phyloP scores from a whole-genome alignment of 2,888 invertebrate species.

The Sesamia inferens region DNA sequence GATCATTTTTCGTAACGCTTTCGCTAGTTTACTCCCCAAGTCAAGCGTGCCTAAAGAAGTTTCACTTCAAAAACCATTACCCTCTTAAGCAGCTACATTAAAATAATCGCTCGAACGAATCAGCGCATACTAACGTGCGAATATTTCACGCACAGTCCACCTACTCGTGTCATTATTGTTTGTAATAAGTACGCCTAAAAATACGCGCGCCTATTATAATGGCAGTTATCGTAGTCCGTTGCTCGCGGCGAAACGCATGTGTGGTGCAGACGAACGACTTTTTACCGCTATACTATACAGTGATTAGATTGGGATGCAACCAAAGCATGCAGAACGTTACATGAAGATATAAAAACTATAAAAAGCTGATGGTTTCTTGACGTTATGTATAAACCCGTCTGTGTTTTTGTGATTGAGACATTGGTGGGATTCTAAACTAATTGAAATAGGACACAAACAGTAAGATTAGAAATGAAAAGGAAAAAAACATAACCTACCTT shows the following conservation, averaged over 20 bases:
- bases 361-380: neutral
- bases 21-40: too few relatives aligned
- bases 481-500: neutral
- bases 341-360: neutral
- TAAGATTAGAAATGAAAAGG: neutral
- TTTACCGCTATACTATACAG: neutral
- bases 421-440: neutral
- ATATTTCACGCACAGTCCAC: slow-evolving; percentile 45
- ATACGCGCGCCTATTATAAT: slow-evolving; percentile 76
- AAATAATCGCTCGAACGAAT: slow-evolving; percentile 39
- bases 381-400: neutral
- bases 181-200: slow-evolving; percentile 70
- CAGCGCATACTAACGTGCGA: slow-evolving; percentile 43
- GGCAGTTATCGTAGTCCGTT: slow-evolving; percentile 71
- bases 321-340: neutral
- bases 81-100: slow-evolving; percentile 49
- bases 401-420: neutral
- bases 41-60: too few relatives aligned
- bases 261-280: slow-evolving; percentile 51
- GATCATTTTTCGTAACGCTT: too few relatives aligned
- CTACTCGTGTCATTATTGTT: slow-evolving; percentile 64
- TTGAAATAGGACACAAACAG: neutral
- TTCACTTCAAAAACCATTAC: slow-evolving; percentile 42
- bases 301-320: neutral
- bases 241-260: slow-evolving; percentile 68